phyloP scores from a whole-genome alignment of 2,888 invertebrate species.

The Stenodema calcarata region DNA sequence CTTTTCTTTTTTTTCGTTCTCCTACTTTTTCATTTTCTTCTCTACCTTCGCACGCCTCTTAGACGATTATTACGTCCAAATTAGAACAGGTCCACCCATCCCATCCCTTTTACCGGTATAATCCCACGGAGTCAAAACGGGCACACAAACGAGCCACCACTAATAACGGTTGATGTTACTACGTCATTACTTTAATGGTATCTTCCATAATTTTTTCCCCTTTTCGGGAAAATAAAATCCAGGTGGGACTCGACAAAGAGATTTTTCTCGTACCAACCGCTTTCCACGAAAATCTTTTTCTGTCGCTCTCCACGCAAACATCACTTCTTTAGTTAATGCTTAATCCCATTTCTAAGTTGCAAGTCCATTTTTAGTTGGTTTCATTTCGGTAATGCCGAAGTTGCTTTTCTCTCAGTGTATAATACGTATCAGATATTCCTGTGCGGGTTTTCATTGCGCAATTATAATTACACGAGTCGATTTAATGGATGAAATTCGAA shows the following conservation, averaged over 20 bases:
- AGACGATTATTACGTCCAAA: slow-evolving; percentile 19
- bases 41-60: neutral
- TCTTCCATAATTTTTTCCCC: neutral
- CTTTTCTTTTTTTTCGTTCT: neutral
- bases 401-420: no score
- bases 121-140: neutral
- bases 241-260: neutral
- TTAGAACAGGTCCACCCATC: neutral
- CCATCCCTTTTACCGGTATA: neutral
- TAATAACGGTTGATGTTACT: slow-evolving; percentile 19
- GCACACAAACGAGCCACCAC: slow-evolving; percentile 3
- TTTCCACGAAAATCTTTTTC: neutral
- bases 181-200: slow-evolving; percentile 24
- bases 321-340: neutral
- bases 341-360: neutral
- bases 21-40: neutral
- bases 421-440: no score
- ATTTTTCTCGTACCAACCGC: neutral
- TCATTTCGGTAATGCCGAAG: no score
- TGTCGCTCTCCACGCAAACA: neutral
- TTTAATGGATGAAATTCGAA: no score
- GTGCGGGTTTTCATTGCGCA: no score
- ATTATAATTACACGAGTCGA: no score
- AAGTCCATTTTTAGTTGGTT: no score
- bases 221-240: neutral